A percentile compares a stretch with the other conserved stretches of the same genome.
phyloP scores from a whole-genome alignment of 2,888 invertebrate genomes.

The Eupithecia subfuscata region DNA sequence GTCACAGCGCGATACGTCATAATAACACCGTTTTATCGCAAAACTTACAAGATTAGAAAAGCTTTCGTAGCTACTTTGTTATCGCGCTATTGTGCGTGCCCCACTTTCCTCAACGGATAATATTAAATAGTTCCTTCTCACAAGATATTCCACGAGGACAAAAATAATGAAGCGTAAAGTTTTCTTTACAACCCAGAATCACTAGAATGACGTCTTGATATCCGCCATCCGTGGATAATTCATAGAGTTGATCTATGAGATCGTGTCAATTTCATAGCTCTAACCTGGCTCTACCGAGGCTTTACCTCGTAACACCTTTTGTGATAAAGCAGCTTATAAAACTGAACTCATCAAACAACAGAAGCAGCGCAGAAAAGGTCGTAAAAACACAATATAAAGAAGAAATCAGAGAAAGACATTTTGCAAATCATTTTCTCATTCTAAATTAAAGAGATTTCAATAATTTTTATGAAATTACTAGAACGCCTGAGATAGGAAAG shows the following conservation, averaged over 20 bases:
- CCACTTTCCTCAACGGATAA: constrained; percentile 53
- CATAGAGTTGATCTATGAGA: not conserved
- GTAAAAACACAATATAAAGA: not conserved
- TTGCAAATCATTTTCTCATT: not conserved
- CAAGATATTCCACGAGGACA: not conserved
- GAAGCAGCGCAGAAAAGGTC: not conserved
- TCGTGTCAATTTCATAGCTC: not conserved
- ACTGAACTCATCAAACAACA: not conserved
- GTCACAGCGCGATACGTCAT: constrained; percentile 26
- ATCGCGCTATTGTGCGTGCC: constrained; percentile 51
- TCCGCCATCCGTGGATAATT: not conserved
- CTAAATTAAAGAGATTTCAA: not conserved
- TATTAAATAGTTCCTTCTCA: constrained; percentile 52
- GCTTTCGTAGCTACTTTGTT: constrained; percentile 45
- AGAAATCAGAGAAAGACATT: not conserved
- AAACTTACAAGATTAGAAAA: constrained; percentile 41
- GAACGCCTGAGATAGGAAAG: not conserved
- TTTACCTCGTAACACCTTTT: not conserved
- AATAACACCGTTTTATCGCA: constrained; percentile 37
- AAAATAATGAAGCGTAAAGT: not conserved
- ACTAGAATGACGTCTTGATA: not conserved
- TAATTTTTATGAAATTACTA: no score
- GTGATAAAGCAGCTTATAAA: no score
- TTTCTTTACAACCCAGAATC: not conserved
- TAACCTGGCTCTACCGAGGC: not conserved